These are phyloP conservation scores for Catostomus latipinnis DNA, from an alignment of 2,797 vertebrate genomes.

Conservation along the genomic window DNA sequence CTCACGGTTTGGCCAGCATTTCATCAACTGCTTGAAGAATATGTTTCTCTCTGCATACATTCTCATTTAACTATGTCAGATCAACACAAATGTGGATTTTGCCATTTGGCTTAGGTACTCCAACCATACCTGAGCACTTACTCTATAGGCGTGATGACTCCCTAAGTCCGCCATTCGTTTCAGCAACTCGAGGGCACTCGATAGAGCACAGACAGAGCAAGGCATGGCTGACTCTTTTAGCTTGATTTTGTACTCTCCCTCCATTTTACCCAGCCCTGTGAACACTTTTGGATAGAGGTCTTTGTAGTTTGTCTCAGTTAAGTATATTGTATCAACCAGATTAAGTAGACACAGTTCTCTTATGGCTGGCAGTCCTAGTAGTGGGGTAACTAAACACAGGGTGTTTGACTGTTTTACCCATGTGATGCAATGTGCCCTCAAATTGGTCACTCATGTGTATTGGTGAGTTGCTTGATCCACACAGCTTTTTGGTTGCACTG, in stretches of 20 bases:
- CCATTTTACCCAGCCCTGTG: background rate
- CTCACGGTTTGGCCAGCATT: too few species aligned
- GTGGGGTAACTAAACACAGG: background rate
- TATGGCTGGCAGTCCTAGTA: background rate
- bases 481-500: too few species aligned
- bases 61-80: background rate
- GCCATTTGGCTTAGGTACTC: conserved; percentile 1
- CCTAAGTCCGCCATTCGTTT: background rate
- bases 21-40: background rate
- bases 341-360: background rate
- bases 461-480: too few species aligned
- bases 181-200: background rate
- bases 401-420: too few species aligned
- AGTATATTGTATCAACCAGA: background rate
- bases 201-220: background rate
- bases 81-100: conserved; percentile 13
- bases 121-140: background rate
- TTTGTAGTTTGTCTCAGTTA: background rate
- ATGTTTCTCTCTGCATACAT: background rate
- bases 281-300: background rate
- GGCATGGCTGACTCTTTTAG: background rate
- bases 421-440: too few species aligned
- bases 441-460: too few species aligned
- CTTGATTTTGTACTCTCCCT: background rate
- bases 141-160: background rate